Percentiles rank a stretch among this genome's conserved stretches.
Evolutionary conservation across 2,888 invertebrate genomes (phyloP).

Genomic region (Caprella mutica): DNA sequence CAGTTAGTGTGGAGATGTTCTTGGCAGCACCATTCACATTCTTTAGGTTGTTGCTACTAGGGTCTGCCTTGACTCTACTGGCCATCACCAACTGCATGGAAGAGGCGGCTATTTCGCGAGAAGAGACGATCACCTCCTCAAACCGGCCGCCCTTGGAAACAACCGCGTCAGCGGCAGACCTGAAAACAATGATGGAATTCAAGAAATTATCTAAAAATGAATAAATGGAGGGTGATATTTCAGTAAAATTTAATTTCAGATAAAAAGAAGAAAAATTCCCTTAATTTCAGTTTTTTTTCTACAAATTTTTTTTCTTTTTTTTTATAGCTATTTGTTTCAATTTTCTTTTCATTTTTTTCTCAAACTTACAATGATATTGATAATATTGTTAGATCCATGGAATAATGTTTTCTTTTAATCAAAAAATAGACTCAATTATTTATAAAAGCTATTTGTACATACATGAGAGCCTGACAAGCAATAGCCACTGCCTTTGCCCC

Average conservation of each 20-base stretch:
- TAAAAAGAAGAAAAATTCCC: not conserved
- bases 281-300: not conserved
- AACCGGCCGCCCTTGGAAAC: slow-evolving; percentile 72
- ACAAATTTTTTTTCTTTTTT: not conserved
- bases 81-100: slow-evolving; percentile 96
- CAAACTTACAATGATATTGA: no score
- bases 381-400: no score
- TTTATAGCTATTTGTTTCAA: no score
- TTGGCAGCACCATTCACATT: slow-evolving; percentile 74
- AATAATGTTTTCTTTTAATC: no score
- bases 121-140: slow-evolving; percentile 88
- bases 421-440: no score
- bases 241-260: not conserved
- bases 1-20: slow-evolving; percentile 80
- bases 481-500: slow-evolving; percentile 95
- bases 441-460: no score
- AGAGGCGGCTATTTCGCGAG: slow-evolving; percentile 89
- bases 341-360: no score
- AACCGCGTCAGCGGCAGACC: slow-evolving; percentile 83
- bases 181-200: slow-evolving; percentile 43
- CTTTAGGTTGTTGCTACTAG: slow-evolving; percentile 63
- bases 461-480: slow-evolving; percentile 87
- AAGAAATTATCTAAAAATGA: not conserved
- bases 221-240: not conserved
- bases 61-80: slow-evolving; percentile 86